phyloP scores from a whole-genome alignment of 2,888 invertebrate genomes.

The Lucinisca nassula region DNA sequence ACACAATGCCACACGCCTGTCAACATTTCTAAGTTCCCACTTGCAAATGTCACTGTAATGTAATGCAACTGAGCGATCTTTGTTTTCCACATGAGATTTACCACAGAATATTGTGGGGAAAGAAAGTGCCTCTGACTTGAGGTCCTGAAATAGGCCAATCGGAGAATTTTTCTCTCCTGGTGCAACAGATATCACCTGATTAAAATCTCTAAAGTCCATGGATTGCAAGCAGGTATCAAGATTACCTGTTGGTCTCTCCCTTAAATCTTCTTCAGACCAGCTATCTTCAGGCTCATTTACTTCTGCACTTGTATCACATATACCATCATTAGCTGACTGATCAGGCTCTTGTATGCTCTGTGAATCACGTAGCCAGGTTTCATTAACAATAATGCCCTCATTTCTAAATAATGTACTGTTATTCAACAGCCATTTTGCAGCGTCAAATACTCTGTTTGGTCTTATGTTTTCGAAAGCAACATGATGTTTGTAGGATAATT shows the following conservation, averaged over 20 bases:
- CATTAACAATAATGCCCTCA: too few species aligned
- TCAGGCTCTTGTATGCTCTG: too few species aligned
- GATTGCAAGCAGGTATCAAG: constrained; percentile 39
- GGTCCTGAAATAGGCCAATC: constrained; percentile 38
- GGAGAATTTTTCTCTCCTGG: constrained; percentile 36
- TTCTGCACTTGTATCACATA: neutral
- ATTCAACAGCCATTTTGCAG: constrained; percentile 14
- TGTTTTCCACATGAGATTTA: constrained; percentile 10
- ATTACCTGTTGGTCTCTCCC: constrained; percentile 39
- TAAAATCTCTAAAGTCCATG: constrained; percentile 52
- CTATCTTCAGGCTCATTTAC: constrained; percentile 22
- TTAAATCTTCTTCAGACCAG: neutral
- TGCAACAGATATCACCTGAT: too few species aligned
- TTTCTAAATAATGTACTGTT: too few species aligned
- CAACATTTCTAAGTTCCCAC: constrained; percentile 48
- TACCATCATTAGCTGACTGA: neutral
- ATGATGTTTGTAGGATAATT: constrained; percentile 28
- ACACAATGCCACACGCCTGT: constrained; percentile 45
- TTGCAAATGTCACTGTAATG: constrained; percentile 37
- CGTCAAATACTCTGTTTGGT: neutral
- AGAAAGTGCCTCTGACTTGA: constrained; percentile 24
- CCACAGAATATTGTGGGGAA: constrained; percentile 51
- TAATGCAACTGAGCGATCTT: constrained; percentile 28
- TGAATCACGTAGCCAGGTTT: too few species aligned
- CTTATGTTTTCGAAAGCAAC: constrained; percentile 12